Evolutionary conservation across 2,797 vertebrate genomes (phyloP).

Genomic region (Tapera naevia): DNA sequence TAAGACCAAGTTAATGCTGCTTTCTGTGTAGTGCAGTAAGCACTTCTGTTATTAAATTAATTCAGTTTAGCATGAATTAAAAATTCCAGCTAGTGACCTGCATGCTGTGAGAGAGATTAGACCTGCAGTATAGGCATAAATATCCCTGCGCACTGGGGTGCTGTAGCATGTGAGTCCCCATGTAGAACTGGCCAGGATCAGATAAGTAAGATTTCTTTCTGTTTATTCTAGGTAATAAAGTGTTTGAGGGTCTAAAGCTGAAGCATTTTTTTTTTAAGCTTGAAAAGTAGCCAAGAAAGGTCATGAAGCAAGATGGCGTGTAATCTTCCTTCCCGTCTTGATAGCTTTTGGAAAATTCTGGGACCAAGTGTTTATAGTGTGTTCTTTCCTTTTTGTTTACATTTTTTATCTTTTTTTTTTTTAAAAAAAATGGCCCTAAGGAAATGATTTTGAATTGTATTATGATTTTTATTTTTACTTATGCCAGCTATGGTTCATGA

Average conservation of each 20-base stretch:
- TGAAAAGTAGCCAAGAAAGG: neutral
- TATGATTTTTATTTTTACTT: neutral
- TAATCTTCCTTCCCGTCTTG: neutral
- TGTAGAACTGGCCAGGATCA: neutral
- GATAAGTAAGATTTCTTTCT: neutral
- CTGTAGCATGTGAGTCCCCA: neutral
- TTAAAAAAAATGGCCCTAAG: neutral
- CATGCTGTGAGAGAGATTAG: neutral
- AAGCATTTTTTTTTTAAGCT: neutral
- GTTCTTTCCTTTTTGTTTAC: neutral
- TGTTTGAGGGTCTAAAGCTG: neutral
- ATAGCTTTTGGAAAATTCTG: neutral
- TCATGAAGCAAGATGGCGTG: neutral
- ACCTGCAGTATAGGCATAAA: neutral
- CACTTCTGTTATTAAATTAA: neutral
- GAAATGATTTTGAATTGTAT: neutral
- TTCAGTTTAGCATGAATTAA: neutral
- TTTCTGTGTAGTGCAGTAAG: neutral
- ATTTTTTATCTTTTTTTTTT: neutral
- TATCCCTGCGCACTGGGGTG: neutral
- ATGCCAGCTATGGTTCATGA: neutral
- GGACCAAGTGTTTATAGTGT: neutral
- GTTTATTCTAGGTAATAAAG: neutral
- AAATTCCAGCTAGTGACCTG: neutral
- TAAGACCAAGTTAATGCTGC: neutral